Conservation (phyloP, 2,888 invertebrate genomes). For the Hoplodrina ambigua region DNA sequence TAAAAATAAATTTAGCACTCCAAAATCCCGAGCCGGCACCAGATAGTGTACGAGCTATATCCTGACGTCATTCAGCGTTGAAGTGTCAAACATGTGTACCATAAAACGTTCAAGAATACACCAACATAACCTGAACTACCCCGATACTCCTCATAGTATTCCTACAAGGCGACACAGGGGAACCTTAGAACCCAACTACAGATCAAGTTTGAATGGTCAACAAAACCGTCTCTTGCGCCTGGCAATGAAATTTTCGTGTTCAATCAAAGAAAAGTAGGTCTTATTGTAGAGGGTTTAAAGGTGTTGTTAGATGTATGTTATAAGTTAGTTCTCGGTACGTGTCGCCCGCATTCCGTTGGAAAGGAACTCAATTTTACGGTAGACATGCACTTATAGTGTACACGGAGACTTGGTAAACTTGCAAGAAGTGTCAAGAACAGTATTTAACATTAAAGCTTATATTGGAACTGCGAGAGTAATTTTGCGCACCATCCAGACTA, state of each 20-base stretch:
- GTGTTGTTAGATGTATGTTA: constrained; percentile 37
- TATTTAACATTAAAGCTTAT: constrained; percentile 8
- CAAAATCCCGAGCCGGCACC: constrained; percentile 55
- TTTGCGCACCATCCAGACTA: too few species aligned
- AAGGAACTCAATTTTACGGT: constrained; percentile 81
- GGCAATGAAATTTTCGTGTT: constrained; percentile 59
- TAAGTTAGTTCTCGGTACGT: constrained; percentile 61
- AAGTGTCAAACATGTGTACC: constrained; percentile 74
- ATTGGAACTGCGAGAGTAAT: too few species aligned
- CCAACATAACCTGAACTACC: constrained; percentile 65
- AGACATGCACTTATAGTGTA: constrained; percentile 73
- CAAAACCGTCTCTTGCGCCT: constrained; percentile 60
- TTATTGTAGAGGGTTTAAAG: constrained; percentile 54
- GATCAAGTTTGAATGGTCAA: constrained; percentile 67
- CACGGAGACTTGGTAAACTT: constrained; percentile 63
- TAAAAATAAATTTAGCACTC: constrained; percentile 51
- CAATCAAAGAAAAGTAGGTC: constrained; percentile 61
- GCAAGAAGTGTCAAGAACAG: constrained; percentile 55
- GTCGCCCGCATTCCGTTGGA: constrained; percentile 75
- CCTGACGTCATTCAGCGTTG: constrained; percentile 70
- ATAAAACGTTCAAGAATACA: constrained; percentile 70
- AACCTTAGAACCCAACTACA: constrained; percentile 45
- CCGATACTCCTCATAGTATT: constrained; percentile 42
- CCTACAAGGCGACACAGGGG: constrained; percentile 50
- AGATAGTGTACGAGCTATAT: constrained; percentile 74